Conservation (phyloP, 1,140 invertebrate species). For the Atta texana region DNA sequence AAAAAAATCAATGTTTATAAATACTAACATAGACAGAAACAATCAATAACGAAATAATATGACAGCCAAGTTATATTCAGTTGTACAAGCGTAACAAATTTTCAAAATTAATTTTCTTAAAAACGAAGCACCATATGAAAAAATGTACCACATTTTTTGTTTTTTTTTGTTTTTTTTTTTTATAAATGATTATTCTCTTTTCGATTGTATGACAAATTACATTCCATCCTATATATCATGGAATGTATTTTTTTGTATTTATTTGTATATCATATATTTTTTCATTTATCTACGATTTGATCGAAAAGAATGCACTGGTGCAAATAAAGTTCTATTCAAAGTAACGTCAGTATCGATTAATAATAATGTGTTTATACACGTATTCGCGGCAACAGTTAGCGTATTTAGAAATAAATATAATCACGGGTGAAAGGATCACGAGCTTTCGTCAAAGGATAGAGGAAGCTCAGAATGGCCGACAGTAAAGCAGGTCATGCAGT, state of each 20-base stretch:
- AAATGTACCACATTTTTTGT: no score
- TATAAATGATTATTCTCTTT: no score
- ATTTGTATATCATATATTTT: neutral
- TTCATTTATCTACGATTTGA: neutral
- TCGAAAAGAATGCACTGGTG: neutral
- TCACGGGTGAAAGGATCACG: conserved; percentile 32
- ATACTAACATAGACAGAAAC: no score
- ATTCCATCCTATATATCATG: no score
- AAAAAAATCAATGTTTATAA: no score
- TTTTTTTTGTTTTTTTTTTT: no score
- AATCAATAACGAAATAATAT: no score
- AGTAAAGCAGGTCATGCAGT: conserved; percentile 49
- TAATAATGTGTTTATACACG: conserved; percentile 41
- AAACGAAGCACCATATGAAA: no score
- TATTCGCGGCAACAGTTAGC: conserved; percentile 9
- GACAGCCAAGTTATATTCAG: no score
- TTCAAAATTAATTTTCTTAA: no score
- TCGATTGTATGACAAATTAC: no score
- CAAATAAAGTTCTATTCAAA: neutral
- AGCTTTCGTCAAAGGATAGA: conserved; percentile 47
- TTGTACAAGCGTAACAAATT: no score
- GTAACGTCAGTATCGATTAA: neutral
- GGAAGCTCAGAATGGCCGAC: conserved; percentile 47
- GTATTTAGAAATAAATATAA: conserved; percentile 41
- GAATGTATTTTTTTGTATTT: neutral